Base-by-base conservation (phyloP, 64 coral and sea anemone species). In the Stichodactyla helianthus region DNA sequence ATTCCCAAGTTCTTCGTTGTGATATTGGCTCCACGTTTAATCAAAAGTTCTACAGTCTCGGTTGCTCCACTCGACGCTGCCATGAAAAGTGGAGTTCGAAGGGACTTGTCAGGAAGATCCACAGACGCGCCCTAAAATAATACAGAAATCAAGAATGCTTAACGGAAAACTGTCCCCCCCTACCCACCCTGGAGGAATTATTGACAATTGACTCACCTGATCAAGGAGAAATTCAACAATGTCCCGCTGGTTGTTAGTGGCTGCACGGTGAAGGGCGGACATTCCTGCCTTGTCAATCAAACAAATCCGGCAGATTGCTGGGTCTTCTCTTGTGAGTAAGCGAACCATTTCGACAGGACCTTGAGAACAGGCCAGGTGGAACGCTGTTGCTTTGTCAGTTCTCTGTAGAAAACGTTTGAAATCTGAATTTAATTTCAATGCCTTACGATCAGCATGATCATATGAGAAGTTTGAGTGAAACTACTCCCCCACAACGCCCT, bases 171-270 rank as follows among this genome's bases (percentile, higher is more conserved):
- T 60, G 17, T 18, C 58, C 13, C 17, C 17, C 17, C 58, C 17
- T 9, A 0, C 13, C 13, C 58, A 13, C 10, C 4, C 35, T 44
- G 35, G 1, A 44, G 35, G 35, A 44, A 44, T 44, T 44, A 44
- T 44, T 44, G 52, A 14, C 5, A 20, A 52, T 52, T 70, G 4
- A 74, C 61, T 53, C 53, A 92, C 93, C 77, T 91, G 86, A 52
- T 95, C 89, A 2, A 95, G 82, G 44, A 95, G 90, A 60, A 89
- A 95, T 51, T 88, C 86, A n/a, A 95, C 89, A 4, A 95, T 82
- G 44, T 88, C 20, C 0, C 51, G 23, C 55, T 92, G 83, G 19
- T 95, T 86, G 50, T 82, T 85, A 7, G 77, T 77, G 5, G 93
- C 93, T 13, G 93, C 89, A 23, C 82, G 77, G 22, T 95, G 93